These are phyloP conservation scores for Polyommatus icarus DNA, from an alignment of 2,888 invertebrate genomes.

Conservation along the genomic window DNA sequence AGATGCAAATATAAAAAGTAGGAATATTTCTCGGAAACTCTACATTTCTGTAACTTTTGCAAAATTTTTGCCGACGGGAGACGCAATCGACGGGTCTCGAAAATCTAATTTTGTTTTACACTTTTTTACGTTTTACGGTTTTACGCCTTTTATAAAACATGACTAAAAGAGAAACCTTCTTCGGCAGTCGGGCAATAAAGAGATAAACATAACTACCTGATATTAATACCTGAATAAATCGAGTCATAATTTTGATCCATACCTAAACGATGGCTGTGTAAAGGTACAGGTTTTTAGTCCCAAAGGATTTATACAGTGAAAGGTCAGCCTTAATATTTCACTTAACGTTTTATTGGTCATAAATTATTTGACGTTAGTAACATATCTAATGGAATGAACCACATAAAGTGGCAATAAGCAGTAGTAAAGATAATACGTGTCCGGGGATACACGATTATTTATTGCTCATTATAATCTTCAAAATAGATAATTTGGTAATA, in stretches of 20 bases:
- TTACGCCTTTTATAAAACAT: not conserved
- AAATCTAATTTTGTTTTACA: not conserved
- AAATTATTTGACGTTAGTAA: not conserved
- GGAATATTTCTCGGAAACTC: too few species aligned
- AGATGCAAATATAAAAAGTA: too few species aligned
- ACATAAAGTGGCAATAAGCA: not conserved
- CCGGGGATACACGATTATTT: slow-evolving; percentile 2
- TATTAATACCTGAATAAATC: not conserved
- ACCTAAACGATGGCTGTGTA: not conserved
- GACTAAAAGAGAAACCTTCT: not conserved
- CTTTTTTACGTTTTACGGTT: too few species aligned
- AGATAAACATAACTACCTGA: not conserved
- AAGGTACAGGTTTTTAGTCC: not conserved
- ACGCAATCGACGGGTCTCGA: not conserved
- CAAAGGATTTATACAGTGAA: not conserved
- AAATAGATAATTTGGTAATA: not conserved
- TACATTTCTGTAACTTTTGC: not conserved
- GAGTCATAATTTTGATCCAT: not conserved
- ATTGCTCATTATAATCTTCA: slow-evolving; percentile 1
- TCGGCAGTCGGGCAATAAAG: not conserved
- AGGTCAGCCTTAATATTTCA: slow-evolving; percentile 16
- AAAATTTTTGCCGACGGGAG: not conserved
- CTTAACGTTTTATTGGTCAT: slow-evolving; percentile 12
- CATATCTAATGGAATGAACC: slow-evolving; percentile 11
- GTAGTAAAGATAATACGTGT: slow-evolving; percentile 10